Conservation (phyloP, 2,888 invertebrate genomes). For the Tenthredo amoena region DNA sequence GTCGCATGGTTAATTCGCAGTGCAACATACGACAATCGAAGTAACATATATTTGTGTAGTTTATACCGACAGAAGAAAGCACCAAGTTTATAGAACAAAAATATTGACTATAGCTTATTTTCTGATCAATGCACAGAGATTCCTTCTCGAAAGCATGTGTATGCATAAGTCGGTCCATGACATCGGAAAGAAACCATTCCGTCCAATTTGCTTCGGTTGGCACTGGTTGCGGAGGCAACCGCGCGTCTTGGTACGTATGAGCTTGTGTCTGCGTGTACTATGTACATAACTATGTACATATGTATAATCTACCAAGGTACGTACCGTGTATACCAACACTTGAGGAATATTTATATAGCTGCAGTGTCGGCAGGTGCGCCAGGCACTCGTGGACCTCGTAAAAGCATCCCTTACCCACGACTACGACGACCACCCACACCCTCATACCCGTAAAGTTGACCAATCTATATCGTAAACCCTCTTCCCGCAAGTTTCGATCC, state of each 20-base stretch:
- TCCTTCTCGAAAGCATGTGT: background rate
- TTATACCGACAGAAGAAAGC: background rate
- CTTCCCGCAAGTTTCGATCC: slow-evolving; percentile 9
- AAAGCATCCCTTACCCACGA: slow-evolving; percentile 41
- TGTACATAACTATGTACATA: background rate
- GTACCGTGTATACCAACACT: slow-evolving; percentile 31
- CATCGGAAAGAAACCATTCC: slow-evolving; percentile 45
- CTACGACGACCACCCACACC: slow-evolving; percentile 5
- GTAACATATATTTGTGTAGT: no score
- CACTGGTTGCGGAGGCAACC: slow-evolving; percentile 29
- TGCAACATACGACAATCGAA: no score
- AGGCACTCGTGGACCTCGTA: slow-evolving; percentile 45
- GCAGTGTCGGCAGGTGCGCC: slow-evolving; percentile 51
- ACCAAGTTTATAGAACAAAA: background rate
- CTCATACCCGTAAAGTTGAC: slow-evolving; percentile 49
- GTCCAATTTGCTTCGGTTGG: slow-evolving; percentile 45
- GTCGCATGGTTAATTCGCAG: no score
- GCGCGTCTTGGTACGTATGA: background rate
- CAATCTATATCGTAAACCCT: slow-evolving; percentile 51
- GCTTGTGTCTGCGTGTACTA: background rate
- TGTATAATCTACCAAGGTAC: background rate
- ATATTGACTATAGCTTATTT: background rate
- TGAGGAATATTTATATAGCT: slow-evolving; percentile 48
- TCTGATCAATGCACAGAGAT: background rate
- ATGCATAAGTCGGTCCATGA: slow-evolving; percentile 18